Conservation (phyloP, 1,140 invertebrate species). For the Drosophila pachea region DNA sequence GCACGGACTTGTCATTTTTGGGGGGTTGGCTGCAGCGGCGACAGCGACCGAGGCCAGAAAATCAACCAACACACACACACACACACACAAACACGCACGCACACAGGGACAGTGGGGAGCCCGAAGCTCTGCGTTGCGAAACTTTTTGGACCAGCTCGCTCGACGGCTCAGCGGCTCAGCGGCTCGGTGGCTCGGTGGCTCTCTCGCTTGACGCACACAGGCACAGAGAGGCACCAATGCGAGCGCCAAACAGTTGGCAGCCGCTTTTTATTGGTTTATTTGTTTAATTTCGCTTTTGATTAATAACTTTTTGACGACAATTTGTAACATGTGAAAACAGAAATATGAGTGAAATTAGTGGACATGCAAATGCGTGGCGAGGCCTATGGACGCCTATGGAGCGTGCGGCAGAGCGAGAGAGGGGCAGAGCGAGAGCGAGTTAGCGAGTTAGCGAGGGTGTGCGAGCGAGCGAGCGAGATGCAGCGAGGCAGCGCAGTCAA, state of each 20-base stretch:
- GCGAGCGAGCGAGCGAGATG: constrained; percentile 3
- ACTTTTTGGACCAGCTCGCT: constrained; percentile 29
- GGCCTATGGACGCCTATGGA: background rate
- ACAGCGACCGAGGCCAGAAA: constrained; percentile 41
- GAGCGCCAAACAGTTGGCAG: constrained; percentile 19
- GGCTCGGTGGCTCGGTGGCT: constrained; percentile 4
- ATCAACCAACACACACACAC: constrained; percentile 13
- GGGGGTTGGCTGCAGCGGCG: constrained; percentile 43
- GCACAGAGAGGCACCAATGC: background rate
- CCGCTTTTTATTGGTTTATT: constrained; percentile 49
- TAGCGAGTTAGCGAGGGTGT: background rate
- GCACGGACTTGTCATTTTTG: constrained; percentile 56
- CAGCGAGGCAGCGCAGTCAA: constrained; percentile 27
- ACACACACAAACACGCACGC: constrained; percentile 5
- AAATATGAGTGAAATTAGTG: constrained; percentile 38
- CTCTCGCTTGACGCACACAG: constrained; percentile 20
- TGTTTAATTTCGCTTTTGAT: constrained; percentile 36
- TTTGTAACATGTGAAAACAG: constrained; percentile 37
- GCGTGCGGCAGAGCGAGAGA: constrained; percentile 2
- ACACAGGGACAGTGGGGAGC: constrained; percentile 21
- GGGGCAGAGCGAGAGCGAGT: constrained; percentile 5
- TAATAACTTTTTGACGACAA: constrained; percentile 44
- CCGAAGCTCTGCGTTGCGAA: constrained; percentile 27
- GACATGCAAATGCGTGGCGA: constrained; percentile 27
- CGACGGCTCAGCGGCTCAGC: background rate